Conservation (phyloP, 2,888 invertebrate species). For the Caenorhabditis wallacei region DNA sequence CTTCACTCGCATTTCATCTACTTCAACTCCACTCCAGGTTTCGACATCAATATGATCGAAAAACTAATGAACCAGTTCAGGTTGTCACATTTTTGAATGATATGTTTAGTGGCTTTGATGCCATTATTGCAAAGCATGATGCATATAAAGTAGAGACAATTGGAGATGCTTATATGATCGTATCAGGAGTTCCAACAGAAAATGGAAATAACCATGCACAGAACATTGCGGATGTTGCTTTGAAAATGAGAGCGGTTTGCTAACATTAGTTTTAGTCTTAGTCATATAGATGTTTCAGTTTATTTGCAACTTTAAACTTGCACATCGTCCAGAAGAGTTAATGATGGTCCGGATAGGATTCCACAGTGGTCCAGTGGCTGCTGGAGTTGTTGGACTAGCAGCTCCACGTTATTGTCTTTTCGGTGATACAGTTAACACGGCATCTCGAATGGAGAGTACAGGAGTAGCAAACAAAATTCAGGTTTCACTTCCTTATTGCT, state of each 20-base stretch:
- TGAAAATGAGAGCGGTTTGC: conserved; percentile 81
- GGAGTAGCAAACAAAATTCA: conserved; percentile 81
- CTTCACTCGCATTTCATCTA: conserved; percentile 82
- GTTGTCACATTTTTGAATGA: conserved; percentile 83
- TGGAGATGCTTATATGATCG: conserved; percentile 83
- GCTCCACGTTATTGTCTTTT: conserved; percentile 81
- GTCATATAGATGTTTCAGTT: conserved; percentile 68
- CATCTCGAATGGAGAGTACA: conserved; percentile 81
- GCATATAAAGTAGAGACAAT: conserved; percentile 82
- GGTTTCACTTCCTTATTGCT: conserved; percentile 37
- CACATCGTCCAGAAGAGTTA: conserved; percentile 80
- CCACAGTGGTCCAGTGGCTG: conserved; percentile 82
- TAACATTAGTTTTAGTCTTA: not conserved
- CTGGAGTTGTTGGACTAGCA: conserved; percentile 82
- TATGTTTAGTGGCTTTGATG: conserved; percentile 82
- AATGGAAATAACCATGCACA: conserved; percentile 82
- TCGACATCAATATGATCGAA: not conserved
- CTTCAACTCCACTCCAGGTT: conserved; percentile 81
- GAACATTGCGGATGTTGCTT: conserved; percentile 81
- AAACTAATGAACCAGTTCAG: conserved; percentile 39
- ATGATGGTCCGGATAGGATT: conserved; percentile 83
- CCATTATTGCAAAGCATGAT: conserved; percentile 82
- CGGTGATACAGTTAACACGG: conserved; percentile 81
- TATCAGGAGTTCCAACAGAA: conserved; percentile 82
- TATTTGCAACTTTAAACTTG: conserved; percentile 80